Evolutionary conservation across 1,140 invertebrate species (phyloP).

Genomic region (Brachionus angularis): DNA sequence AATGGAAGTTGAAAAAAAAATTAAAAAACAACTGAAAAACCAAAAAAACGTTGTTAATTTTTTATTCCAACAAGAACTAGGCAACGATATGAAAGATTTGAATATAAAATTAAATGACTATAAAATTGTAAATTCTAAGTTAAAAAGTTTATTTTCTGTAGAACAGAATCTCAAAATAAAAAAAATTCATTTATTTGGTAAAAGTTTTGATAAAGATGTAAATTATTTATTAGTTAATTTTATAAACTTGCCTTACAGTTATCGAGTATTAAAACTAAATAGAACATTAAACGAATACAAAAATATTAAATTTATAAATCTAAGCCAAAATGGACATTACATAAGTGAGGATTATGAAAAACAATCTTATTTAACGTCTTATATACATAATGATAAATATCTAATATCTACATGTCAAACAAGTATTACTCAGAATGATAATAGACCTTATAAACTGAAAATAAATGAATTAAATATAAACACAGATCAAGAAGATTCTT

Average conservation of each 20-base stretch:
- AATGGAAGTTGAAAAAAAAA: background rate
- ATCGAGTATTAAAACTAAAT: background rate
- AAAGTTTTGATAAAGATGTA: background rate
- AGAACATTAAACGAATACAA: background rate
- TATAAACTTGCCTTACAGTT: background rate
- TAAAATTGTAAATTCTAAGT: background rate
- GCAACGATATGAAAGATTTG: background rate
- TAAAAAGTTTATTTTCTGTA: background rate
- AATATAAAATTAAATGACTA: constrained; percentile 17
- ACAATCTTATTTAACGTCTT: background rate
- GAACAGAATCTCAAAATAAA: background rate
- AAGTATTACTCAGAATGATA: background rate
- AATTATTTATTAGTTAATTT: constrained; percentile 6
- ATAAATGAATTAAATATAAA: background rate
- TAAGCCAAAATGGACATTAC: background rate
- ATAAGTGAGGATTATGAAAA: background rate
- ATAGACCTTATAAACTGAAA: constrained; percentile 27
- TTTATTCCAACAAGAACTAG: background rate
- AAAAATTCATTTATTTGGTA: constrained; percentile 6
- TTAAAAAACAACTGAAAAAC: background rate
- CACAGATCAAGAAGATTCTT: background rate
- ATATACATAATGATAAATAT: background rate
- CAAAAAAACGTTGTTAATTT: background rate
- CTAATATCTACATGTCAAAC: background rate
- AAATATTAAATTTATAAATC: background rate